These are phyloP conservation scores for Hypotaenidia philippensis DNA, from an alignment of 2,797 vertebrate species.

Conservation along the genomic window DNA sequence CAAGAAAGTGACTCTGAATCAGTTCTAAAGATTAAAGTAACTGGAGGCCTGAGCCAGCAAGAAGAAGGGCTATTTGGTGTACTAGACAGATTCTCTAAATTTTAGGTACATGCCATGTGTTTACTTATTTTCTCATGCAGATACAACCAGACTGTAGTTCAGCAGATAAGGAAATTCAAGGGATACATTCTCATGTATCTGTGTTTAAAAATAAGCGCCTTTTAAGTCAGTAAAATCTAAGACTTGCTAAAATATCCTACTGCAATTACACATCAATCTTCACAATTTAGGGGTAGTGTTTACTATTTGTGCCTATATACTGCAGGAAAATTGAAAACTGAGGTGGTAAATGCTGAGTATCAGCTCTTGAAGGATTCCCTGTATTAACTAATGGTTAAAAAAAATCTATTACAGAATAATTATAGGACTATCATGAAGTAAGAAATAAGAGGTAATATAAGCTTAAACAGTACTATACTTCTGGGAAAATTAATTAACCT, in stretches of 20 bases:
- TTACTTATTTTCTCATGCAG: neutral
- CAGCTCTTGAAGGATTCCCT: neutral
- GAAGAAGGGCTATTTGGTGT: neutral
- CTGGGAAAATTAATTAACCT: slow-evolving; percentile 44
- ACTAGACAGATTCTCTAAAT: neutral
- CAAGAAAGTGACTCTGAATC: neutral
- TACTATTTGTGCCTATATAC: neutral
- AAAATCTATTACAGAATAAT: neutral
- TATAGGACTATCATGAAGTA: neutral
- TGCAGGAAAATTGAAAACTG: neutral
- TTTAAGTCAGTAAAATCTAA: neutral
- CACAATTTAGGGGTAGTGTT: neutral
- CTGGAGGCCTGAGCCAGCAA: neutral
- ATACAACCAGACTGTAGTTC: neutral
- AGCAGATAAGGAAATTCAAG: neutral
- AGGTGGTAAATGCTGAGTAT: neutral
- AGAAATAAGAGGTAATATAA: neutral
- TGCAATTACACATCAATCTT: neutral
- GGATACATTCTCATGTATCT: neutral
- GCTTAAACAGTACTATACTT: neutral
- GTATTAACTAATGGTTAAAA: neutral
- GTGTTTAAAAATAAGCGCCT: neutral
- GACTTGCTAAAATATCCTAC: neutral
- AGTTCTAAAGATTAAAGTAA: neutral
- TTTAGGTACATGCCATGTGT: neutral